phyloP scores from a whole-genome alignment of 2,888 invertebrate species.

The Microchrysa polita region DNA sequence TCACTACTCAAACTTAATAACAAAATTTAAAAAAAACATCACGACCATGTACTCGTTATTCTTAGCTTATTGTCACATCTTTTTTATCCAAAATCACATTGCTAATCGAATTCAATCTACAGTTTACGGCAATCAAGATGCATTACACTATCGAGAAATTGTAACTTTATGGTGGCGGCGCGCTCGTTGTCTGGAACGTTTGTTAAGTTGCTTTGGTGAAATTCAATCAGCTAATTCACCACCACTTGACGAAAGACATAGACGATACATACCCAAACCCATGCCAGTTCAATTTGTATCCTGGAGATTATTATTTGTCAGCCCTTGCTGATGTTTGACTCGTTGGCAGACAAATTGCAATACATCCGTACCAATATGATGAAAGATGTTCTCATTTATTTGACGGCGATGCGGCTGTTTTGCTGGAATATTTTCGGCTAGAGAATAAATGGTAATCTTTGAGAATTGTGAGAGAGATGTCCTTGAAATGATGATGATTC shows the following conservation, averaged over 20 bases:
- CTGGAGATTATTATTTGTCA: background rate
- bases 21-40: too few species aligned
- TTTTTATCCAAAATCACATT: too few species aligned
- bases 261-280: background rate
- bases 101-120: slow-evolving; percentile 19
- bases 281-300: background rate
- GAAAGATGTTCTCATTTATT: slow-evolving; percentile 46
- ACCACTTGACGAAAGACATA: too few species aligned
- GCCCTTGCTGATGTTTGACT: background rate
- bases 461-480: background rate
- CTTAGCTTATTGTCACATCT: too few species aligned
- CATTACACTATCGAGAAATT: slow-evolving; percentile 40
- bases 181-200: slow-evolving; percentile 31
- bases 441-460: slow-evolving; percentile 7
- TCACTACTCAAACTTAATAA: too few species aligned
- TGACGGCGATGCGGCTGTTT: slow-evolving; percentile 21
- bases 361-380: slow-evolving; percentile 48
- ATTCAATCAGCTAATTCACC: slow-evolving; percentile 43
- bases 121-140: slow-evolving; percentile 21
- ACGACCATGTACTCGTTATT: too few species aligned
- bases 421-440: slow-evolving; percentile 10
- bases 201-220: background rate
- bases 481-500: slow-evolving; percentile 6
- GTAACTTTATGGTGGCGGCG: slow-evolving; percentile 24
- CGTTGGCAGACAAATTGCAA: slow-evolving; percentile 47